Evolutionary conservation across 2,113 vertebrate genomes (phyloP), one percentile per base, ranked within the genome.

Genomic region (Nesoenas mayeri): DNA sequence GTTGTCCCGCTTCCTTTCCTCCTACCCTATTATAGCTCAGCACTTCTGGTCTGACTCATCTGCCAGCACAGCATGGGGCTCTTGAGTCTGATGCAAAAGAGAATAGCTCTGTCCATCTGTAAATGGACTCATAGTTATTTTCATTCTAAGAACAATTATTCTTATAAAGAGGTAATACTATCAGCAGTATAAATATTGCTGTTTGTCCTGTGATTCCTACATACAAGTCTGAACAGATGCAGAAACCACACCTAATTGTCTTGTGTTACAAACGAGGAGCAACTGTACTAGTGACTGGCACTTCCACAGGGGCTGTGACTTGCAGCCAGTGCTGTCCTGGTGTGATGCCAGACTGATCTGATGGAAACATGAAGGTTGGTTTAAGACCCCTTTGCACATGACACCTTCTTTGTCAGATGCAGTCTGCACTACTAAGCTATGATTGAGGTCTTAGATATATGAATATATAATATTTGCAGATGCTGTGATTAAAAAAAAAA

Each of bases 391-490:
- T 77, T 60, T 90, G 72, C 72, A 51, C 51, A 15, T 47, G 85
- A 32, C 8, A 24, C 40, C 34, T 24, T 13, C 36, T 80, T 73
- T 89, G 88, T 85, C 54, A 73, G 60, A 71, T 71, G 22, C 25
- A 86, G 62, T 38, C 42, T 89, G 61, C 9, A 18, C 66, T 72
- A 9, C 58, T 77, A 50, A 94, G 61, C 66, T 82, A 51, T 85
- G 79, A 78, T 85, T 90, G 84, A 91, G 44, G 32, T 64, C 89
- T 77, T 80, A 36, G n/a, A 47, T 88, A 53, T 95, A 78, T 71
- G 61, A 77, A 94, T 95, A 29, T 36, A 57, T 47, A 57, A 85
- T 38, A 42, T 96, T 95, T 96, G 56, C n/a, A 85, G 31, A 81
- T 83, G 62, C 36, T 72, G 5, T 44, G 22, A 67, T 77, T 85